Evolutionary conservation across 2,888 invertebrate species (phyloP).

Genomic region (Andrena dorsata): DNA sequence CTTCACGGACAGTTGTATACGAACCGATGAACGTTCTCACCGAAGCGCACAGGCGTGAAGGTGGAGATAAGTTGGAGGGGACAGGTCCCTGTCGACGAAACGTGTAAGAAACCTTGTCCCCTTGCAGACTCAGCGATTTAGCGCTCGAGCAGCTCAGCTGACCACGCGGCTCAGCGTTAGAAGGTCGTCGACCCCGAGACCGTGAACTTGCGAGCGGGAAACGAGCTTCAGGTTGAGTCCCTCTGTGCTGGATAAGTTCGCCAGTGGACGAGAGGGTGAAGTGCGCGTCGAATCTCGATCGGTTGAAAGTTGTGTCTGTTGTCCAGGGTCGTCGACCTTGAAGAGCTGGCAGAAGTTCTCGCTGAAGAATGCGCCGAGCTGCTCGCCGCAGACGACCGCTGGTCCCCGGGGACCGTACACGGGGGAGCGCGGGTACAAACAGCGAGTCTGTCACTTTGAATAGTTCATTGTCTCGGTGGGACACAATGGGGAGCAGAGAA

Average conservation of each 20-base stretch:
- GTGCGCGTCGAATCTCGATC: background rate
- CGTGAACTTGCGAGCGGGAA: slow-evolving; percentile 13
- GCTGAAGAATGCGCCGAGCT: slow-evolving; percentile 15
- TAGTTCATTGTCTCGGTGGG: slow-evolving; percentile 48
- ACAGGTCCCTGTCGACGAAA: background rate
- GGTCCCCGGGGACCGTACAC: slow-evolving; percentile 32
- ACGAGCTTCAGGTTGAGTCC: background rate
- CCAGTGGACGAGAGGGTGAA: background rate
- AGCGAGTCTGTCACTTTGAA: slow-evolving; percentile 41
- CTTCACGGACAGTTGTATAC: slow-evolving; percentile 31
- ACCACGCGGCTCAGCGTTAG: no score
- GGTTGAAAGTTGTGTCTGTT: background rate
- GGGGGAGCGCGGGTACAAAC: slow-evolving; percentile 11
- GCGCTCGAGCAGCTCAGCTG: no score
- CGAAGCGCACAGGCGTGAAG: background rate
- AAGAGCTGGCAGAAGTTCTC: slow-evolving; percentile 8
- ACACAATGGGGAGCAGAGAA: slow-evolving; percentile 33
- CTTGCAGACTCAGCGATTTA: no score
- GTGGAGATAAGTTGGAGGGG: slow-evolving; percentile 6
- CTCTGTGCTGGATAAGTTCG: slow-evolving; percentile 1
- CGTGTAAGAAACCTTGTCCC: no score
- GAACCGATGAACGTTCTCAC: slow-evolving; percentile 17
- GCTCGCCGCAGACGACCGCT: slow-evolving; percentile 18
- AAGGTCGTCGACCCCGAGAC: slow-evolving; percentile 25
- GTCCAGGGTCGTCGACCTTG: slow-evolving; percentile 39